Conservation (phyloP, 1,140 invertebrate species). For the Acromyrmex echinatior region DNA sequence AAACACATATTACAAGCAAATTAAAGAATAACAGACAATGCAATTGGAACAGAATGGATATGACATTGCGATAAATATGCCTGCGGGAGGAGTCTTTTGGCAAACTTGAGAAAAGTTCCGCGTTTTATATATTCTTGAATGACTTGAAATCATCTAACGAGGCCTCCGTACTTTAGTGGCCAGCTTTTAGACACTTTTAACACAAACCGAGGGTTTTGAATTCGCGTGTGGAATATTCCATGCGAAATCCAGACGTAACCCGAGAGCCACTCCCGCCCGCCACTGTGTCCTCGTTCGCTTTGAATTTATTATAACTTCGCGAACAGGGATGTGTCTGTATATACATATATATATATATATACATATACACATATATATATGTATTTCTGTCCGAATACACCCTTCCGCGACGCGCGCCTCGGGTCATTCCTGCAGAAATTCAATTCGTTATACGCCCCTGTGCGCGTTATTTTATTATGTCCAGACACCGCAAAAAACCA, state of each 20-base stretch:
- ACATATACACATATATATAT: neutral
- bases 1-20: neutral
- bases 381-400: constrained; percentile 34
- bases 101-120: constrained; percentile 29
- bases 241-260: constrained; percentile 59
- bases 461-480: constrained; percentile 56
- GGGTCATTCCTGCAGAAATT: constrained; percentile 50
- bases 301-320: constrained; percentile 69
- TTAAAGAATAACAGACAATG: neutral
- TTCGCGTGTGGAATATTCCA: constrained; percentile 69
- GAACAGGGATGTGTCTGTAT: constrained; percentile 24
- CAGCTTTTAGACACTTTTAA: constrained; percentile 58
- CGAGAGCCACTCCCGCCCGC: constrained; percentile 3
- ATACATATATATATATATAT: neutral
- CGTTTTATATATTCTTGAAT: constrained; percentile 13
- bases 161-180: constrained; percentile 14
- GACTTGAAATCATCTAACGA: constrained; percentile 37
- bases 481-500: constrained; percentile 36
- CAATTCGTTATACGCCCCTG: constrained; percentile 44
- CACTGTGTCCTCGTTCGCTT: constrained; percentile 62
- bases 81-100: neutral
- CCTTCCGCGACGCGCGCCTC: neutral
- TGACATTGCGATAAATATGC: neutral
- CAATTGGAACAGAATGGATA: neutral
- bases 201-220: constrained; percentile 62